phyloP scores from a whole-genome alignment of 2,113 vertebrate species.

The Cottus gobio region DNA sequence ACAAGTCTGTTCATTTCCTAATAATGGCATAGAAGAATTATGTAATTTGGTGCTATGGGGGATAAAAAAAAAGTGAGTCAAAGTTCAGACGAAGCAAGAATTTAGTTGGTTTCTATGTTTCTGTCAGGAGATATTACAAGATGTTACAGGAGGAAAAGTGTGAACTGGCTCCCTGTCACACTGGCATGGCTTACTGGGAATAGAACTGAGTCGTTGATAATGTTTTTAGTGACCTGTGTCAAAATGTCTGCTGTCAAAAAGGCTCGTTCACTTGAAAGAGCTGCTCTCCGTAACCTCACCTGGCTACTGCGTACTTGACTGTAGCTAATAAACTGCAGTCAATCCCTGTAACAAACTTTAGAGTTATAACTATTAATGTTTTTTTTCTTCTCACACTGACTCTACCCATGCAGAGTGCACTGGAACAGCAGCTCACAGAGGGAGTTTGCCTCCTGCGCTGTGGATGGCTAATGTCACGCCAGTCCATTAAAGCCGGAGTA shows the following conservation, averaged over 20 bases:
- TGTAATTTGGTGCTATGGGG: neutral
- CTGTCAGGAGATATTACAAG: neutral
- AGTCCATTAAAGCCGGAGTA: conserved; percentile 67
- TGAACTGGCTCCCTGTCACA: neutral
- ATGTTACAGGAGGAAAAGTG: neutral
- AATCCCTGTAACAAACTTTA: neutral
- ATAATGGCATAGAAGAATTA: neutral
- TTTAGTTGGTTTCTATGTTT: neutral
- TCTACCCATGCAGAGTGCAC: conserved; percentile 24
- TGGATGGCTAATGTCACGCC: conserved; percentile 60
- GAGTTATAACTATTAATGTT: neutral
- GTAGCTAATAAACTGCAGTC: neutral
- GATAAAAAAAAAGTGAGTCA: neutral
- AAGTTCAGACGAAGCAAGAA: neutral
- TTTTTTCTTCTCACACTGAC: conserved; percentile 43
- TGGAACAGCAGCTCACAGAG: conserved; percentile 48
- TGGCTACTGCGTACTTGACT: neutral
- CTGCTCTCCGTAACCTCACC: neutral
- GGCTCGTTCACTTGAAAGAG: neutral
- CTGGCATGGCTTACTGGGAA: neutral
- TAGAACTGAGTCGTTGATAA: neutral
- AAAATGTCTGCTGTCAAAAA: neutral
- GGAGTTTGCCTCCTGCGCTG: conserved; percentile 40
- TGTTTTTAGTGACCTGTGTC: neutral
- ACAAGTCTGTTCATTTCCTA: neutral